Evolutionary conservation across 2,888 invertebrate species (phyloP), one percentile per base, ranked within the genome.

Genomic region (Perizoma flavofasciatum): DNA sequence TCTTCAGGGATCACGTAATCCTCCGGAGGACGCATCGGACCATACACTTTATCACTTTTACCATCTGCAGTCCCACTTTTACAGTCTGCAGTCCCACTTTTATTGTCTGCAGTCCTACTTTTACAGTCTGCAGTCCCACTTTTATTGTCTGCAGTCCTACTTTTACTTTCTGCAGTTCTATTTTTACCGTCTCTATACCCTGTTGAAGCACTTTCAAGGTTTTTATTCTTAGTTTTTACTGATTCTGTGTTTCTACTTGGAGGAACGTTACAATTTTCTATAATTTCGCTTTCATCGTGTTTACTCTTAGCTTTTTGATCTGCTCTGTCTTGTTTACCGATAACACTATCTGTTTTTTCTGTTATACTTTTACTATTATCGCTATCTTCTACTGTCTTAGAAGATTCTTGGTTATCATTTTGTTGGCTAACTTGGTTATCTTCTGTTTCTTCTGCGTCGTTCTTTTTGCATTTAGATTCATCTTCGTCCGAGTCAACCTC

Each of bases 401-500:
- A 56, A 55, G 32, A 7, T 50, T 40, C 32, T 39, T 43, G 44
- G 51, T 60, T 59, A 35, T 51, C 61, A 59, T 9, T 51, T 46
- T 9, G 63, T 53, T 44, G 65, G 61, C 57, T 53, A 35, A 11
- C 50, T 49, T 59, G 66, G 49, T 49, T 32, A 4, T 51, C n/a
- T 54, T 35, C 9, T 56, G 60, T 47, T 52, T 11, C 40, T 54
- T 57, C 40, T 59, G 45, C 40, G 46, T 68, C 49, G 22, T 39
- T 53, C 45, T 61, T 52, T 58, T 45, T 57, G 37, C 48, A 48
- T 56, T 52, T 50, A n/a, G 65, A 59, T 55, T 70, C 40, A 65
- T 88, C 88, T 50, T 92, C 91, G 55, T 93, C 91, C 0, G 91
- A 91, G 57, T 92, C 92, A 54, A 92, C 78, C 75, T 93, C 93